A percentile compares a stretch with the other conserved stretches of the same genome.
Evolutionary conservation across 2,888 invertebrate genomes (phyloP).

Genomic region (Neoaliturus tenellus): DNA sequence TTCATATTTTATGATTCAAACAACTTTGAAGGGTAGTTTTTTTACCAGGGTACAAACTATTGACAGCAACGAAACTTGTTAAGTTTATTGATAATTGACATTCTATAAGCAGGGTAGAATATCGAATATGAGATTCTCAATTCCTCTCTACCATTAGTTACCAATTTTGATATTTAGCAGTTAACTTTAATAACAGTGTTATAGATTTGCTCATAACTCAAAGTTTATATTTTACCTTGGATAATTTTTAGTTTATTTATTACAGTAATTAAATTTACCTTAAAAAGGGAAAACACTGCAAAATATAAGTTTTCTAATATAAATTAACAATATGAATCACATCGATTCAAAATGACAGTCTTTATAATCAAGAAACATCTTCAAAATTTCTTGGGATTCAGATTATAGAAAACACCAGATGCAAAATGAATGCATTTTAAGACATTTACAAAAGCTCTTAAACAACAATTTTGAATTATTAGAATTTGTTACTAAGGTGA

Average conservation of each 20-base stretch:
- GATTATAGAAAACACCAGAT: too few relatives aligned
- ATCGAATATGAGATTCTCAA: background rate
- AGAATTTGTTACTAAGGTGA: too few relatives aligned
- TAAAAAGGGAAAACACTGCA: too few relatives aligned
- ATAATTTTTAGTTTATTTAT: background rate
- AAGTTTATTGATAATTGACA: background rate
- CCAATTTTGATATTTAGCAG: background rate
- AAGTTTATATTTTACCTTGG: background rate
- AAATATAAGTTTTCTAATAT: background rate
- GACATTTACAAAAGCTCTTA: too few relatives aligned
- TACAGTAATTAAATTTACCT: background rate
- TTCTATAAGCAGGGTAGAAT: background rate
- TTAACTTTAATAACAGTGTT: background rate
- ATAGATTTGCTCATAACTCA: background rate
- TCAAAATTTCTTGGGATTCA: too few relatives aligned
- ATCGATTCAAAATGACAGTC: too few relatives aligned
- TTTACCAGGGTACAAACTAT: conserved; percentile 20
- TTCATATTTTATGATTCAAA: background rate
- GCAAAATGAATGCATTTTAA: too few relatives aligned
- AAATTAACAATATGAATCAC: background rate
- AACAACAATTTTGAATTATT: too few relatives aligned
- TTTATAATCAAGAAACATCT: too few relatives aligned
- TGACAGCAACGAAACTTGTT: background rate
- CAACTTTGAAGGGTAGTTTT: background rate
- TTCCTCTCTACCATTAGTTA: background rate